Percentiles rank a stretch among this genome's conserved stretches.
These are phyloP conservation scores for Ptilorrhoa leucosticta DNA, from an alignment of 2,113 vertebrate genomes.

Conservation along the genomic window DNA sequence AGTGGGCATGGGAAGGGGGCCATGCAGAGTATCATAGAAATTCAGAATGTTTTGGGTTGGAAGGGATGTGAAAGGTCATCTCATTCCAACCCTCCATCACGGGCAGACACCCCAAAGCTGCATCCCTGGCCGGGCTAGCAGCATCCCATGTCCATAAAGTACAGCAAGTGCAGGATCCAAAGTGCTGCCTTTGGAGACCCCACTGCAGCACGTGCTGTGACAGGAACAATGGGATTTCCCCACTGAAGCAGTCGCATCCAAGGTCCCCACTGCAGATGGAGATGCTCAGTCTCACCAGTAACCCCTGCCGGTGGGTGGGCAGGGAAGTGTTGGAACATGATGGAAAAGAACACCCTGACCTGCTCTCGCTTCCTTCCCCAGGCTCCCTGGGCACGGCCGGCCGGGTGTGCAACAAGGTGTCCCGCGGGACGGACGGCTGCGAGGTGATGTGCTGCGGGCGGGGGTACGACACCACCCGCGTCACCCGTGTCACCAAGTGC, in stretches of 20 bases:
- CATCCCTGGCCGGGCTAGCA: rapidly evolving
- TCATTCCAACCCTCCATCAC: background rate
- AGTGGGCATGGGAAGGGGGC: background rate
- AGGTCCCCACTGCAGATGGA: rapidly evolving
- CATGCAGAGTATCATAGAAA: background rate
- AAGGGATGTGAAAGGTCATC: background rate
- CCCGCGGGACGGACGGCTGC: slow-evolving; percentile 88
- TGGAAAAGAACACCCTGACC: background rate
- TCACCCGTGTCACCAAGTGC: slow-evolving; percentile 90
- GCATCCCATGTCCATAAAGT: background rate
- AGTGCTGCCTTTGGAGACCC: background rate
- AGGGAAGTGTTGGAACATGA: rapidly evolving
- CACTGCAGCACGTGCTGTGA: rapidly evolving
- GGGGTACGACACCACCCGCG: slow-evolving; percentile 96
- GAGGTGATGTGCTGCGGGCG: slow-evolving; percentile 99
- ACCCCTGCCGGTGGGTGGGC: rapidly evolving
- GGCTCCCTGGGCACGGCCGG: slow-evolving; percentile 94
- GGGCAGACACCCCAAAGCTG: background rate
- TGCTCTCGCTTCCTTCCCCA: slow-evolving; percentile 4
- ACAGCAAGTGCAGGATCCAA: background rate
- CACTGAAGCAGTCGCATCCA: rapidly evolving
- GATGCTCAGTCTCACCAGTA: rapidly evolving
- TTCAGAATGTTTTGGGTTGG: background rate
- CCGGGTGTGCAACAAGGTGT: slow-evolving; percentile 89
- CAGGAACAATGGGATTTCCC: rapidly evolving